These are phyloP conservation scores for Lepidurus apus DNA, from an alignment of 1,140 invertebrate species.

Conservation along the genomic window DNA sequence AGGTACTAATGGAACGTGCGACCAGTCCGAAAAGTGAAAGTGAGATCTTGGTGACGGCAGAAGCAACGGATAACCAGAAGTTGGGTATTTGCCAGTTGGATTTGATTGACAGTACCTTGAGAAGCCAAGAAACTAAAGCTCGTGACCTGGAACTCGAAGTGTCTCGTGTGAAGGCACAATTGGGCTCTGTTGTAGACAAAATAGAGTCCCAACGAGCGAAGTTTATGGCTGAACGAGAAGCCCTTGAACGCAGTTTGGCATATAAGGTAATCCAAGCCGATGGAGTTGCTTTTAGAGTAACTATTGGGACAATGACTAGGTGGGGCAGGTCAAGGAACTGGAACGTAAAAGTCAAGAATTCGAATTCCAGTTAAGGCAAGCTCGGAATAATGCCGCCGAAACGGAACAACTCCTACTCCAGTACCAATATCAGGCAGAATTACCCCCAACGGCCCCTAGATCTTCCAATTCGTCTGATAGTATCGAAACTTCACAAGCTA, in stretches of 20 bases:
- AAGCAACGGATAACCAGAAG: background rate
- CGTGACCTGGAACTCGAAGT: conserved; percentile 29
- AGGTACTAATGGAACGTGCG: background rate
- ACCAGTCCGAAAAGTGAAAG: background rate
- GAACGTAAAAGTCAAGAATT: background rate
- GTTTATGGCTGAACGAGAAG: background rate
- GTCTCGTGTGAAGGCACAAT: conserved; percentile 23
- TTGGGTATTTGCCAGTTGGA: background rate
- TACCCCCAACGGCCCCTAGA: background rate
- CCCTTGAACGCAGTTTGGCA: background rate
- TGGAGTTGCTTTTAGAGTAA: background rate
- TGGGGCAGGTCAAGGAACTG: background rate
- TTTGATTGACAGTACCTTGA: background rate
- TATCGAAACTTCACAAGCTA: background rate
- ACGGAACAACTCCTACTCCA: background rate
- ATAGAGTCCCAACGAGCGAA: background rate
- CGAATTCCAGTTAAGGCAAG: background rate
- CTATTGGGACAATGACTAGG: background rate
- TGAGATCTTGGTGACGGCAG: background rate
- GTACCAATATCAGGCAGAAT: background rate
- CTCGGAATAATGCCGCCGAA: background rate
- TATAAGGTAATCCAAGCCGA: background rate
- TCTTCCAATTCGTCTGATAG: background rate
- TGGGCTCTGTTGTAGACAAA: conserved; percentile 7
- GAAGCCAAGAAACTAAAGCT: conserved; percentile 28